A percentile compares a stretch with the other conserved stretches of the same genome.
Evolutionary conservation across 2,888 invertebrate species (phyloP).

Genomic region (Operophtera brumata): DNA sequence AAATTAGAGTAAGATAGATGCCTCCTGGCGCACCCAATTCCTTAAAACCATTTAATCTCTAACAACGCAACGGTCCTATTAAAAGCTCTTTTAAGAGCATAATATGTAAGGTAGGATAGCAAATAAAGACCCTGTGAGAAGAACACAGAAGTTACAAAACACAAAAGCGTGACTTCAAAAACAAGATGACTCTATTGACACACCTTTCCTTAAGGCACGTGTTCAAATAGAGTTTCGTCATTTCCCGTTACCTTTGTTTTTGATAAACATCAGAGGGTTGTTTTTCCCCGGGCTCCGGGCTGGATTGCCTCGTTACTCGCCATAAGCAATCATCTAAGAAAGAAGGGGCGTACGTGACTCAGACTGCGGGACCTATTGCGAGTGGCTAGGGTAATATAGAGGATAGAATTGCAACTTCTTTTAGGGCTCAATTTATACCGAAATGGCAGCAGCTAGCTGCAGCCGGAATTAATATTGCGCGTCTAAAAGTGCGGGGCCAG

Average conservation of each 20-base stretch:
- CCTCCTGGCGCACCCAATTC: too few relatives aligned
- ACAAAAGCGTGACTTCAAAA: background rate
- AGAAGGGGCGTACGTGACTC: constrained; percentile 34
- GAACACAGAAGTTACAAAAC: too few relatives aligned
- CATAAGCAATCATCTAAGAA: constrained; percentile 45
- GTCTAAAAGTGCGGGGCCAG: too few relatives aligned
- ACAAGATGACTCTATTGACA: constrained; percentile 7
- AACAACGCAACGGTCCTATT: too few relatives aligned
- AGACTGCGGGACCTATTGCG: constrained; percentile 27
- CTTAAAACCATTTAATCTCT: too few relatives aligned
- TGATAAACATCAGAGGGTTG: constrained; percentile 40
- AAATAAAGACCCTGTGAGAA: too few relatives aligned
- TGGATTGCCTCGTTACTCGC: constrained; percentile 38
- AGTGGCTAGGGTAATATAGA: background rate
- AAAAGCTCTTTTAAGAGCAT: too few relatives aligned
- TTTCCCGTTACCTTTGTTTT: constrained; percentile 40
- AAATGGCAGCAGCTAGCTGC: too few relatives aligned
- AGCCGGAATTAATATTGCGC: too few relatives aligned
- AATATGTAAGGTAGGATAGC: too few relatives aligned
- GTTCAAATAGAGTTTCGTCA: constrained; percentile 38
- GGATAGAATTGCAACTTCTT: background rate
- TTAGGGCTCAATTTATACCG: too few relatives aligned
- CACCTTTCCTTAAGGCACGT: constrained; percentile 21
- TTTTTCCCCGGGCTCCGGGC: constrained; percentile 31
- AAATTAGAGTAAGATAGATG: too few relatives aligned